Evolutionary conservation across 2,797 vertebrate genomes (phyloP).

Genomic region (Meriones psammophilus): DNA sequence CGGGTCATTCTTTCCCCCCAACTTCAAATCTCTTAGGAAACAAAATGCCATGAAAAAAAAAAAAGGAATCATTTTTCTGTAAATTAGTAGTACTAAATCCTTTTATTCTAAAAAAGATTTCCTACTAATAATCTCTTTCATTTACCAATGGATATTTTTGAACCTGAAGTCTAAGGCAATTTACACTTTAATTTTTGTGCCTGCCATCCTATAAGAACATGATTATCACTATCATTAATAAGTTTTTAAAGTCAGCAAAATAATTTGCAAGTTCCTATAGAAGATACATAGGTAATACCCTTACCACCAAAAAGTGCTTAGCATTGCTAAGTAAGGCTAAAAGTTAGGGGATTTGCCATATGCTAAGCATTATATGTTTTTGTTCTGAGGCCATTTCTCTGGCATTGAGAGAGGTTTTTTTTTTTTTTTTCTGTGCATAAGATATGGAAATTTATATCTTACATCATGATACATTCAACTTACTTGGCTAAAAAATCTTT

Average conservation of each 20-base stretch:
- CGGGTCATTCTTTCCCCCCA: constrained; percentile 38
- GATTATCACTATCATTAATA: constrained; percentile 51
- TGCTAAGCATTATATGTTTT: constrained; percentile 56
- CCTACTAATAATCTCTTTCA: constrained; percentile 69
- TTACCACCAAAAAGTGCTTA: constrained; percentile 72
- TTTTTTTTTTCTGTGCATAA: constrained; percentile 67
- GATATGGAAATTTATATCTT: constrained; percentile 81
- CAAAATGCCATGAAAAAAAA: constrained; percentile 48
- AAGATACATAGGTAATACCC: constrained; percentile 61
- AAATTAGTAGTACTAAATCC: constrained; percentile 66
- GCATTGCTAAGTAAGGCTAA: constrained; percentile 59
- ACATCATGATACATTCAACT: constrained; percentile 77
- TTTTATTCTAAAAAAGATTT: constrained; percentile 73
- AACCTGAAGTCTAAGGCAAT: constrained; percentile 54
- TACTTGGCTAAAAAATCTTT: constrained; percentile 78
- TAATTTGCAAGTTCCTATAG: constrained; percentile 69
- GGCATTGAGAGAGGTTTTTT: constrained; percentile 49
- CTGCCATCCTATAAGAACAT: constrained; percentile 49
- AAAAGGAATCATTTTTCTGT: constrained; percentile 45
- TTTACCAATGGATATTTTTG: constrained; percentile 56
- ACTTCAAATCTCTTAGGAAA: constrained; percentile 61
- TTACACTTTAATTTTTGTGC: constrained; percentile 65
- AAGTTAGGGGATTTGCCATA: constrained; percentile 61
- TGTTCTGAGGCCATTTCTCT: constrained; percentile 54
- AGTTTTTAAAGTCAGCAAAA: constrained; percentile 71